Evolutionary conservation across 1,140 invertebrate genomes (phyloP).

Genomic region (Diachasma alloeum): DNA sequence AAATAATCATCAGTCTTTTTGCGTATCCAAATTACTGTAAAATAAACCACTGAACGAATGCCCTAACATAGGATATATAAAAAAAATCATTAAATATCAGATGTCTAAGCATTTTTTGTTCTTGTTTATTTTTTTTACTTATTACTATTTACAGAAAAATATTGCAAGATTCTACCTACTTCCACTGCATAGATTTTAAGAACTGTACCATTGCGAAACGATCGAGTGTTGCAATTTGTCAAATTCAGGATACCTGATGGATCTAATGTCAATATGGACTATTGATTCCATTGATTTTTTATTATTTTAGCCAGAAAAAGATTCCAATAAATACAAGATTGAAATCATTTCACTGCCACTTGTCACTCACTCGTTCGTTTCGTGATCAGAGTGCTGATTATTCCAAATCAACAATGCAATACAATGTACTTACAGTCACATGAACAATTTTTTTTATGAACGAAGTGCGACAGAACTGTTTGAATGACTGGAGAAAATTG

Average conservation of each 20-base stretch:
- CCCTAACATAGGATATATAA: constrained; percentile 20
- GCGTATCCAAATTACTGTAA: constrained; percentile 30
- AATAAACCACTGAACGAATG: constrained; percentile 25
- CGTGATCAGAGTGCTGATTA: constrained; percentile 47
- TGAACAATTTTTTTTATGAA: constrained; percentile 31
- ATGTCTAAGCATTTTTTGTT: constrained; percentile 34
- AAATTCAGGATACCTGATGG: not conserved
- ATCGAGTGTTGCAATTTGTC: not conserved
- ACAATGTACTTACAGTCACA: constrained; percentile 62
- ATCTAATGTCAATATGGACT: not conserved
- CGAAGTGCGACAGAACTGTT: constrained; percentile 32
- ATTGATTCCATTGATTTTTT: not conserved
- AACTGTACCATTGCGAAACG: constrained; percentile 5
- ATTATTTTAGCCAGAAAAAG: not conserved
- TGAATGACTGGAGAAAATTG: constrained; percentile 24
- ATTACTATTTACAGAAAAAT: constrained; percentile 32
- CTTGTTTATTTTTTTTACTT: constrained; percentile 22
- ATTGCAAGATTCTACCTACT: constrained; percentile 26
- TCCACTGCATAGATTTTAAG: constrained; percentile 30
- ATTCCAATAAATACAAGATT: not conserved
- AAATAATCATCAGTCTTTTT: constrained; percentile 48
- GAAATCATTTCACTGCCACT: constrained; percentile 53
- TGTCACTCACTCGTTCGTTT: constrained; percentile 45
- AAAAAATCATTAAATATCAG: constrained; percentile 17
- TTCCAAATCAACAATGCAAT: constrained; percentile 64